Percentiles rank a stretch among this genome's conserved stretches.
Evolutionary conservation across 2,888 invertebrate genomes (phyloP).

Genomic region (Pammene fasciana): DNA sequence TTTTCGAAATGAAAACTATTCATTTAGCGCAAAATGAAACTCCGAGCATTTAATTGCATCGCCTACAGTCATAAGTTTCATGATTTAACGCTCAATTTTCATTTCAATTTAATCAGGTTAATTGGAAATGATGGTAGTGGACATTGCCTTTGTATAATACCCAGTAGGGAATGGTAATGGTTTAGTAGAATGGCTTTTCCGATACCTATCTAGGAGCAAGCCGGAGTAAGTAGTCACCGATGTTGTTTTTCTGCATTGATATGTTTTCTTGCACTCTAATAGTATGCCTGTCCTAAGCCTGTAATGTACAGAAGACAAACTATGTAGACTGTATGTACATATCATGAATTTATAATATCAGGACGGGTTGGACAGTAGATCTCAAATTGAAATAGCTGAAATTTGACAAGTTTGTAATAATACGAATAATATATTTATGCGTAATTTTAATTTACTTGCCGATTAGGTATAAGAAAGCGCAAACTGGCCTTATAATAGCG

Average conservation of each 20-base stretch:
- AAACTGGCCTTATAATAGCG: too few species aligned
- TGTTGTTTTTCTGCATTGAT: conserved; percentile 10
- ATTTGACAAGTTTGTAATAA: too few species aligned
- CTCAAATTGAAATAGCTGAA: too few species aligned
- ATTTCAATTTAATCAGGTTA: conserved; percentile 9
- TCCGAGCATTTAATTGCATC: conserved; percentile 6
- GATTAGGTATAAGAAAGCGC: too few species aligned
- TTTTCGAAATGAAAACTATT: conserved; percentile 17
- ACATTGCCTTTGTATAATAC: conserved; percentile 10
- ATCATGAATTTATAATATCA: too few species aligned
- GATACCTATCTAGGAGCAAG: not conserved
- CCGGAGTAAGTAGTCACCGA: not conserved
- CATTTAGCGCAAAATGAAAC: conserved; percentile 7
- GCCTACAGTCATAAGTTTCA: conserved; percentile 8
- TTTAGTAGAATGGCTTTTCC: not conserved
- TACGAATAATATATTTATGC: too few species aligned
- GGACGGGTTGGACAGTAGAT: too few species aligned
- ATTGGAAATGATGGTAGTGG: conserved; percentile 13
- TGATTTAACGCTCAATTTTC: conserved; percentile 14
- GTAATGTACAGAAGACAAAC: not conserved
- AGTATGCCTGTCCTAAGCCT: conserved; percentile 2
- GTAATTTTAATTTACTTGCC: too few species aligned
- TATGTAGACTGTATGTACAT: too few species aligned
- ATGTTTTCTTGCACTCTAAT: conserved; percentile 15
- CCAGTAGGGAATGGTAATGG: not conserved